Base-by-base conservation (phyloP, 2,113 vertebrate genomes). In the Melanocharis versteri region DNA sequence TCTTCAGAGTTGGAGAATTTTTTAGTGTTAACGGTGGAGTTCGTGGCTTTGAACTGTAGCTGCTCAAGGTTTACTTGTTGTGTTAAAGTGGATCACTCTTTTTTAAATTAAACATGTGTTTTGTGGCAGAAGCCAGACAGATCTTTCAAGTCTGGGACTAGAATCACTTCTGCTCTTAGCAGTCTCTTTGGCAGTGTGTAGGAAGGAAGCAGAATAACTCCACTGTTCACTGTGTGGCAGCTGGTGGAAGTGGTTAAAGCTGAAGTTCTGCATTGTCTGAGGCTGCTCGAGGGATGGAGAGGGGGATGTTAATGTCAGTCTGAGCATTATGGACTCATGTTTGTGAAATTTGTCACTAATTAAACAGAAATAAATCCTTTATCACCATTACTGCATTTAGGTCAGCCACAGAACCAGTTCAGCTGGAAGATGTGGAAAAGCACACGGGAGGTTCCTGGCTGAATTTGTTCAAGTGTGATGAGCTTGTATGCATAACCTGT, bases 281-380 rank as follows among this genome's bases (percentile, higher is more conserved):
- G 37, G 80, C 86, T 92, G 66, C 91, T 83, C 0, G 1, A 69
- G 68, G 91, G 58, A 8, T 6, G 51, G 45, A 42, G 64, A 62
- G 65, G 42, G 13, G 30, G 35, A 35, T 69, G 8, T 70, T 51
- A 27, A 54, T 85, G 62, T 37, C 86, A 85, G 83, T 42, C 83
- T 89, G 40, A 51, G 65, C 39, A 40, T n/a, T 39, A 26, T 18
- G 48, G 37, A 7, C 70, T 83, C 4, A 58, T 69, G 86, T 44
- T 83, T 83, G 69, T 89, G 64, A 53, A 73, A 94, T 86, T 72
- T 65, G 85, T 87, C 35, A 11, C 65, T 95, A 62, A 83, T 95
- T 51, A 66, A 92, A 83, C 71, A 69, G 83, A 90, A 96, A 95
- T 82, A 58, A 88, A 87, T 75, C 85, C 58, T 92, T 54, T 83